Percentiles rank a stretch among this genome's conserved stretches.
These are phyloP conservation scores for Galeopsomyia nigrocyanea DNA, from an alignment of 2,888 invertebrate genomes.

Conservation along the genomic window DNA sequence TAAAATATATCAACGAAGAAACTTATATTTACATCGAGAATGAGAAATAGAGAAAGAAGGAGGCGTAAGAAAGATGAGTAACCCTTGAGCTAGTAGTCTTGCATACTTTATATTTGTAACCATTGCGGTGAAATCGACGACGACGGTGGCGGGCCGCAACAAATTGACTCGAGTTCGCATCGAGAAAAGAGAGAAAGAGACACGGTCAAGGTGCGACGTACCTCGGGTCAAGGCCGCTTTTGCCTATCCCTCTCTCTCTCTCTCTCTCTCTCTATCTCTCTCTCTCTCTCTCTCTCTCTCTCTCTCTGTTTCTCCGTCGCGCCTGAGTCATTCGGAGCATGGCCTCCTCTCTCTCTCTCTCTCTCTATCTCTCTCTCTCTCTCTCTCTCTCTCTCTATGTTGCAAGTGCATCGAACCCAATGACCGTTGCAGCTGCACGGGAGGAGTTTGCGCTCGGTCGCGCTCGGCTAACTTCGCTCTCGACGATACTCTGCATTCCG, in stretches of 20 bases:
- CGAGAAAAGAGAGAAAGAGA: not conserved
- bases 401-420: conserved; percentile 66
- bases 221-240: conserved; percentile 66
- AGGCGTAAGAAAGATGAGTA: too few relatives aligned
- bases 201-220: conserved; percentile 61
- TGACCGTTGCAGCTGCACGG: conserved; percentile 62
- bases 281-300: conserved; percentile 3
- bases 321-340: conserved; percentile 60
- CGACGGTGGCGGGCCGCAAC: conserved; percentile 8
- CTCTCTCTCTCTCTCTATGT: conserved; percentile 6
- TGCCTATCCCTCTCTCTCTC: conserved; percentile 46
- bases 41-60: too few relatives aligned
- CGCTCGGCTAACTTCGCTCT: not conserved
- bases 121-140: conserved; percentile 13
- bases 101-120: not conserved
- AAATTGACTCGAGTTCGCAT: not conserved
- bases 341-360: conserved; percentile 9
- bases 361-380: conserved; percentile 15
- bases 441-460: conserved; percentile 3
- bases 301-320: not conserved
- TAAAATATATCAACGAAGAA: too few relatives aligned
- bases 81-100: too few relatives aligned
- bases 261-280: conserved; percentile 45
- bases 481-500: conserved; percentile 41
- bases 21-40: too few relatives aligned